These are phyloP conservation scores for Zosterops pallidus DNA, from an alignment of 2,113 vertebrate species.

Conservation along the genomic window DNA sequence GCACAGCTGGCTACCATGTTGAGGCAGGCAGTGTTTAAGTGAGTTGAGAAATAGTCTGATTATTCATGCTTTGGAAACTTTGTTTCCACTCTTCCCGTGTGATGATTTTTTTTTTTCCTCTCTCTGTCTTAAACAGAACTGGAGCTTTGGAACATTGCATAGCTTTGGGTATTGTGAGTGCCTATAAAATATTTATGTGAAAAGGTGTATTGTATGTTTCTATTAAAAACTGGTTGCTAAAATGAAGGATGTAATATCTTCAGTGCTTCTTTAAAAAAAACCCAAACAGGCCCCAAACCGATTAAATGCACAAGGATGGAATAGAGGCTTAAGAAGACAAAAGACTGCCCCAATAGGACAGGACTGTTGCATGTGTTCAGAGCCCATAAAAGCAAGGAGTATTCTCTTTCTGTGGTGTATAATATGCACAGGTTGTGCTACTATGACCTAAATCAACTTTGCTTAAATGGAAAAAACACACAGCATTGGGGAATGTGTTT, in stretches of 20 bases:
- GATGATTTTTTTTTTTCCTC: background rate
- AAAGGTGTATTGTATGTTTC: background rate
- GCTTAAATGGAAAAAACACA: background rate
- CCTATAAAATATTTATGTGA: constrained; percentile 1
- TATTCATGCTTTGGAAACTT: background rate
- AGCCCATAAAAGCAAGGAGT: background rate
- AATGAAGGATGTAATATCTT: background rate
- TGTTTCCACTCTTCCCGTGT: background rate
- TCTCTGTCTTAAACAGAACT: background rate
- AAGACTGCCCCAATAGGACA: background rate
- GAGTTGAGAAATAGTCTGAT: background rate
- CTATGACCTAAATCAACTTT: background rate
- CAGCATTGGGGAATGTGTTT: background rate
- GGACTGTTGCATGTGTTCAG: background rate
- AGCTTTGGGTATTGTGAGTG: background rate
- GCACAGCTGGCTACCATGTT: background rate
- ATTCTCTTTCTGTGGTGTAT: background rate
- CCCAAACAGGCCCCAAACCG: background rate
- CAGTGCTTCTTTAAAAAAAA: background rate
- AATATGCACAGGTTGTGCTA: background rate
- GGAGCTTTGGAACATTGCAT: background rate
- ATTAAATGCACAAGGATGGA: background rate
- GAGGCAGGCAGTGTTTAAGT: background rate
- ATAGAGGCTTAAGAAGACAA: background rate
- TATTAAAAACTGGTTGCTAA: constrained; percentile 22